Evolutionary conservation across 2,113 vertebrate genomes (phyloP).

Genomic region (Xenus cinereus): DNA sequence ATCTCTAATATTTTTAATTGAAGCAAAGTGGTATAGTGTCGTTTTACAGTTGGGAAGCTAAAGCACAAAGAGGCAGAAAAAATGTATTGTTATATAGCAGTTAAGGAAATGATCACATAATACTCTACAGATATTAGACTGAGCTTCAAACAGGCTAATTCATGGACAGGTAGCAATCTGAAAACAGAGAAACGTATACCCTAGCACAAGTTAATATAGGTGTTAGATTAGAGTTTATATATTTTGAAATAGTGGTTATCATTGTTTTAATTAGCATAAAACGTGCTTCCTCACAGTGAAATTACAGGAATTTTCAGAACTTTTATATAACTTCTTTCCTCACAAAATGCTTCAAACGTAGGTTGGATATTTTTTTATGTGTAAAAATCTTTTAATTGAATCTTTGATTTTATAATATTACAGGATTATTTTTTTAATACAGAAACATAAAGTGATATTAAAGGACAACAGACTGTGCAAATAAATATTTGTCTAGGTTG

Average conservation of each 20-base stretch:
- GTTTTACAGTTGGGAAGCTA: not conserved
- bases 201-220: not conserved
- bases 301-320: not conserved
- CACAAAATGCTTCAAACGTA: not conserved
- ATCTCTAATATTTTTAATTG: not conserved
- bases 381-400: not conserved
- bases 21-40: not conserved
- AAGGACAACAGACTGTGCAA: not conserved
- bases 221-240: not conserved
- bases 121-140: not conserved
- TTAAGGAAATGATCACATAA: not conserved
- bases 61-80: not conserved
- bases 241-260: not conserved
- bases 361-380: not conserved
- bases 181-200: not conserved
- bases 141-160: not conserved
- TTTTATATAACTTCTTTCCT: not conserved
- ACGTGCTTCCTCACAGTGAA: not conserved
- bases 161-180: not conserved
- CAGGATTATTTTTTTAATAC: not conserved
- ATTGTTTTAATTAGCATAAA: not conserved
- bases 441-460: not conserved
- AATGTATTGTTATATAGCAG: not conserved
- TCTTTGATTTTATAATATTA: not conserved
- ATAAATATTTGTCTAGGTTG: not conserved